These are phyloP conservation scores for Trichomycterus rosablanca DNA, from an alignment of 2,113 vertebrate genomes.

Conservation along the genomic window DNA sequence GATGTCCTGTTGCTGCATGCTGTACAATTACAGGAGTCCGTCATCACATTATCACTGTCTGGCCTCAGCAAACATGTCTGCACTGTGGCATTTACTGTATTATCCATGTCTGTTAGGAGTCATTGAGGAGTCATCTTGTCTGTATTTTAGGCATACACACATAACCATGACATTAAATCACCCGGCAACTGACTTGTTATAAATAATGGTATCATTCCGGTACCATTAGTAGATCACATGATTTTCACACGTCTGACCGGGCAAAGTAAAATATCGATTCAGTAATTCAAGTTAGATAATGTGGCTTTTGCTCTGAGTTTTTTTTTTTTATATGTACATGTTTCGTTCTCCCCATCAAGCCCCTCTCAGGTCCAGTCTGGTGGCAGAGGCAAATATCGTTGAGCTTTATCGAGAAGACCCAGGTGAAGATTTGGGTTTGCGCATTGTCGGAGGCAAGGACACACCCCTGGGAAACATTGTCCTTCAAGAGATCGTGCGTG, in stretches of 20 bases:
- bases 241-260: too few relatives aligned
- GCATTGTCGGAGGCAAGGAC: slow-evolving; percentile 87
- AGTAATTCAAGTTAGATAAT: too few relatives aligned
- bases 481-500: slow-evolving; percentile 80
- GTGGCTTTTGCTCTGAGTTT: too few relatives aligned
- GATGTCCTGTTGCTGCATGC: slow-evolving; percentile 4
- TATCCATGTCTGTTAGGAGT: slow-evolving; percentile 19
- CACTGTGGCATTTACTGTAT: slow-evolving; percentile 6
- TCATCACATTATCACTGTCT: slow-evolving; percentile 26
- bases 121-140: slow-evolving; percentile 13
- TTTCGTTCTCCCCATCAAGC: slow-evolving; percentile 63
- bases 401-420: slow-evolving; percentile 79
- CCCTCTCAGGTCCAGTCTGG: slow-evolving; percentile 77
- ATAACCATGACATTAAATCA: slow-evolving; percentile 38
- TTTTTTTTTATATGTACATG: too few relatives aligned
- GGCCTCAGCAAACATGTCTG: slow-evolving; percentile 16
- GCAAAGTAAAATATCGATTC: too few relatives aligned
- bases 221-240: too few relatives aligned
- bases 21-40: slow-evolving; percentile 1
- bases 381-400: slow-evolving; percentile 78
- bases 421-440: slow-evolving; percentile 79
- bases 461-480: slow-evolving; percentile 86
- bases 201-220: slow-evolving; percentile 19
- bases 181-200: slow-evolving; percentile 36
- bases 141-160: slow-evolving; percentile 17